Base-by-base conservation (phyloP, 2,888 invertebrate genomes). In the Hirtodrosophila trivittata region DNA sequence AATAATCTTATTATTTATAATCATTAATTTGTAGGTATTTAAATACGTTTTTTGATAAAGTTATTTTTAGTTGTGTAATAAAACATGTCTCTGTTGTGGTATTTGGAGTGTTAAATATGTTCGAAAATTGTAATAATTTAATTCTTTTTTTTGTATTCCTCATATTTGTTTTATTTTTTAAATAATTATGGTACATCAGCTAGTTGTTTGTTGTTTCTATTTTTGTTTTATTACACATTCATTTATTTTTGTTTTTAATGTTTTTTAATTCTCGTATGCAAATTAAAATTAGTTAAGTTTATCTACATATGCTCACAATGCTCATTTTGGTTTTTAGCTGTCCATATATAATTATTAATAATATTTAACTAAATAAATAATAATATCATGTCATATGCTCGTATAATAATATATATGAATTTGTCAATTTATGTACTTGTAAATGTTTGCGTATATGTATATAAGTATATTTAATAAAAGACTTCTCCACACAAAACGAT, bases 281-380 rank as follows among this genome's bases (percentile, higher is more conserved):
- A 71, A 78, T 83, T 77, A 81, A 83, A 80, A 77, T 83, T 86
- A 75, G 75, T 82, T 82, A 76, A 73, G 75, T 81, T 75, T 86
- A 86, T 78, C 86, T 86, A 86, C 83, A 81, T 75, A 72, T 83
- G 72, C 77, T 85, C 75, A 78, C 77, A 74, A 56, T 72, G 68
- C 59, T 75, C 37, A 60, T 42, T 45, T 55, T 43, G 10, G 8
- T 28, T 49, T 39, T 43, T 14, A 66, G 58, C 67, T 59, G 51
- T 68, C 41, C 65, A 60, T 73, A 63, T 62, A 65, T 62, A 77
- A 71, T 84, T 77, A 66, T 78, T 82, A 71, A 70, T 77, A 77
- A 78, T 74, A 74, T 65, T 75, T 69, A 80, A 73, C 78, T 83
- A 81, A 78, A 76, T 76, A 74, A 70, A 75, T 71, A 21, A 71